These are phyloP conservation scores for Brachymystax lenok DNA, from an alignment of 2,797 vertebrate species.

Conservation along the genomic window DNA sequence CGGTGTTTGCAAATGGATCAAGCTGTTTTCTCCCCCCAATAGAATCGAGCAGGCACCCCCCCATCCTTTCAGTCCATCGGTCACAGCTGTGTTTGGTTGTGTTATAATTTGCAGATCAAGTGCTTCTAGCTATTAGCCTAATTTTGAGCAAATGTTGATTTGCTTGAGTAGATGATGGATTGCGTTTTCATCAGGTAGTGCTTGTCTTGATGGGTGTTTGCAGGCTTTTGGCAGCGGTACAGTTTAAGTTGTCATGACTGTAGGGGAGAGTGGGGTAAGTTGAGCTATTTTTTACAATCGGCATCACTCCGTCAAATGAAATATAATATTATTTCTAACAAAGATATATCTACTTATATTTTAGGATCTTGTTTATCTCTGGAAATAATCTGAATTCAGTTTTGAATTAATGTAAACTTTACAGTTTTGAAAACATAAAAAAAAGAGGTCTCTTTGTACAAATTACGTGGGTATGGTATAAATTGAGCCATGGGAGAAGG, in stretches of 20 bases:
- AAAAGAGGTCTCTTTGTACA: too few relatives aligned
- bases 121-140: constrained; percentile 44
- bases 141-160: constrained; percentile 52
- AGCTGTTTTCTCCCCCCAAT: constrained; percentile 25
- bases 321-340: too few relatives aligned
- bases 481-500: too few relatives aligned
- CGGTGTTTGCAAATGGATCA: constrained; percentile 5
- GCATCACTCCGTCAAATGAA: too few relatives aligned
- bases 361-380: too few relatives aligned
- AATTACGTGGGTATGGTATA: too few relatives aligned
- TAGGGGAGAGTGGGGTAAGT: too few relatives aligned
- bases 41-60: constrained; percentile 24
- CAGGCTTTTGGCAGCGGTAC: not conserved
- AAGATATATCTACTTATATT: too few relatives aligned
- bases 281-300: too few relatives aligned
- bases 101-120: constrained; percentile 48
- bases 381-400: too few relatives aligned
- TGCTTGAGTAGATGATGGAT: constrained; percentile 63
- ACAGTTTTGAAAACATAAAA: too few relatives aligned
- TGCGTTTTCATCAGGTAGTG: constrained; percentile 43
- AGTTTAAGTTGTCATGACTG: not conserved
- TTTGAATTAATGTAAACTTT: too few relatives aligned
- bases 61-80: constrained; percentile 9
- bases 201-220: not conserved
- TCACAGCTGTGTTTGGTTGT: constrained; percentile 43